phyloP scores from a whole-genome alignment of 2,113 vertebrate species.

The Nothoprocta pentlandii region DNA sequence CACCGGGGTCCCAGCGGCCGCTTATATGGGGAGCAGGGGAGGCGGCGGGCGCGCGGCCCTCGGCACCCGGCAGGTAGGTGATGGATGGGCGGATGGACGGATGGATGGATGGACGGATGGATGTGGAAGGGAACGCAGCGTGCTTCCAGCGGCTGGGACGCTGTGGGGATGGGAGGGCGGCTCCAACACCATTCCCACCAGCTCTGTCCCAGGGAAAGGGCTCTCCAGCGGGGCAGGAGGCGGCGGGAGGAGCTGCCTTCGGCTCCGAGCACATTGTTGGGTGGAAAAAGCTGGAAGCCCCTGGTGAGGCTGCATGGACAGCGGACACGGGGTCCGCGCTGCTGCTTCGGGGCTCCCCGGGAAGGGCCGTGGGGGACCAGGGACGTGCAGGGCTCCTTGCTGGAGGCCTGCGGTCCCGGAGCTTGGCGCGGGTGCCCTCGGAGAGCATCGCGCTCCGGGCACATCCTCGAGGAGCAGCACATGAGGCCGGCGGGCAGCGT shows the following conservation, averaged over 20 bases:
- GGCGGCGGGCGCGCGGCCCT: background rate
- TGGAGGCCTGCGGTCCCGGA: background rate
- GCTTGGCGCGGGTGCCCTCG: accelerated
- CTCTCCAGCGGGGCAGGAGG: background rate
- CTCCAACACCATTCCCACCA: background rate
- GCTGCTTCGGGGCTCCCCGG: background rate
- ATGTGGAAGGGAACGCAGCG: background rate
- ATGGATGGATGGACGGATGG: background rate
- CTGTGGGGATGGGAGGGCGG: background rate
- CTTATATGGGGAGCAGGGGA: constrained; percentile 37
- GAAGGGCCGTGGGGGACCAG: background rate
- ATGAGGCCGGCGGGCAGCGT: background rate
- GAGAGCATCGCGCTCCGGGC: accelerated
- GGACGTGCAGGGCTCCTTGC: accelerated
- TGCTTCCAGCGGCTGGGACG: background rate
- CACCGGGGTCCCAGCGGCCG: background rate
- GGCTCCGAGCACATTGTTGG: background rate
- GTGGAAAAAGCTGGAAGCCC: background rate
- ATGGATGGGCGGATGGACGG: accelerated
- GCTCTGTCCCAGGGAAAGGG: accelerated
- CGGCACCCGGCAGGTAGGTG: background rate
- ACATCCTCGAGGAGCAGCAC: no score
- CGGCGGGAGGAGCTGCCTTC: background rate
- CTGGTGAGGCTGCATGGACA: background rate
- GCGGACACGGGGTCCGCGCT: background rate